Base-by-base conservation (phyloP, 2,113 vertebrate species). In the Pygoscelis adeliae region DNA sequence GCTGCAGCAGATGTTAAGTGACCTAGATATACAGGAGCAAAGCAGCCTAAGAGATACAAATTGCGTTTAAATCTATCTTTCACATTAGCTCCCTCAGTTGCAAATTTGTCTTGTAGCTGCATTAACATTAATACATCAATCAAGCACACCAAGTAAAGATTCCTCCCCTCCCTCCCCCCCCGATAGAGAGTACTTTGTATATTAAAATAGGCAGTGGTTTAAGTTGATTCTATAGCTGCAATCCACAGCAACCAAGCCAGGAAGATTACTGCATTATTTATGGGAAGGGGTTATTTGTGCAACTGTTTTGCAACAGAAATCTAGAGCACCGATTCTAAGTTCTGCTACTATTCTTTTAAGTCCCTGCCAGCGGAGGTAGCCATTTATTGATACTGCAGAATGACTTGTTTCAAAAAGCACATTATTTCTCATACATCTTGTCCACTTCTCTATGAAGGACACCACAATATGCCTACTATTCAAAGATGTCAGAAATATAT, bases 231-330 rank as follows among this genome's bases (percentile, higher is more conserved):
- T 83, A 70, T 30, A 95, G 92, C 83, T 92, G 93, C 88, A 94
- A 90, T 90, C 88, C 63, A 73, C 85, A 93, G 90, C 88, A 94
- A 77, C 71, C 76, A 89, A 83, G 88, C 63, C 92, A 95, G 59
- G 50, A 97, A 90, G 83, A 95, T 88, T 67, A 59, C 69, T 97
- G 81, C 93, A 96, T 97, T 97, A 97, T 97, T 97, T 97, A 97
- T 97, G 83, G 92, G 92, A 94, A 96, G 67, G 88, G 90, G 92
- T 86, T 96, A 97, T 97, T 93, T 93, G 90, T 81, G 90, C 76
- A 93, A 92, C 95, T 93, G 88, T 93, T 97, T 88, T 83, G 86
- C 92, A 93, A 58, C 62, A 88, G 93, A 90, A 97, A 97, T 96
- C 92, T 97, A 97, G 96, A 93, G 74, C 96, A 97, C 86, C 0